A percentile compares a stretch with the other conserved stretches of the same genome.
These are phyloP conservation scores for Polydrusus pterygomalis DNA, from an alignment of 2,888 invertebrate species.

Conservation along the genomic window DNA sequence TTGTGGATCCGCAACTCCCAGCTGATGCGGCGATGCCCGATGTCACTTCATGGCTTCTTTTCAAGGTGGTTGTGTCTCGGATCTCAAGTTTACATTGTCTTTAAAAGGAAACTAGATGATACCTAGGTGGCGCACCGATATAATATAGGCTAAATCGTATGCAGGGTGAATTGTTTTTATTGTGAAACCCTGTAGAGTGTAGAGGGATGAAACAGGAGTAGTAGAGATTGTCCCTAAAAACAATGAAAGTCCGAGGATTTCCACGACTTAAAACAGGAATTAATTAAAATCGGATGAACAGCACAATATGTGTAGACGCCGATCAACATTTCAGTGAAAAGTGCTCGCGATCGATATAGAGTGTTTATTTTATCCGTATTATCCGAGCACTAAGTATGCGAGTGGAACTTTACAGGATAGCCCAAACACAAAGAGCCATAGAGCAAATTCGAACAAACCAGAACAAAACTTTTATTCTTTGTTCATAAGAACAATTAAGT, in stretches of 20 bases:
- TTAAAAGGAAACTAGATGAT: no score
- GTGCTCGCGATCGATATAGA: slow-evolving; percentile 48
- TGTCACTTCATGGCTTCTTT: no score
- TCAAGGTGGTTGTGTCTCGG: no score
- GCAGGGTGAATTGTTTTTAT: neutral
- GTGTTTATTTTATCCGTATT: slow-evolving; percentile 45
- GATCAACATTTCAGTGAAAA: slow-evolving; percentile 47
- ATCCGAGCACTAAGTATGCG: slow-evolving; percentile 40
- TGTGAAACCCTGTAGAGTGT: neutral
- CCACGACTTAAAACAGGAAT: slow-evolving; percentile 41
- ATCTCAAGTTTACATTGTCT: no score
- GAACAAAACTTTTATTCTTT: no score
- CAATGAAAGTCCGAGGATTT: slow-evolving; percentile 42
- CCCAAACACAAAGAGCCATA: neutral
- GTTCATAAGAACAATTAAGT: no score
- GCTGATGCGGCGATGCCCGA: no score
- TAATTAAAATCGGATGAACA: slow-evolving; percentile 51
- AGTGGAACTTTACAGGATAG: slow-evolving; percentile 35
- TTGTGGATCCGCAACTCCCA: no score
- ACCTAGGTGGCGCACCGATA: no score
- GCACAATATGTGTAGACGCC: slow-evolving; percentile 45
- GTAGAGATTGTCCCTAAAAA: slow-evolving; percentile 21
- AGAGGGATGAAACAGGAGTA: neutral
- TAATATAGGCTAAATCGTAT: no score
- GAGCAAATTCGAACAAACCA: no score